Base-by-base conservation (phyloP, 2,113 vertebrate genomes). In the Mohoua ochrocephala region DNA sequence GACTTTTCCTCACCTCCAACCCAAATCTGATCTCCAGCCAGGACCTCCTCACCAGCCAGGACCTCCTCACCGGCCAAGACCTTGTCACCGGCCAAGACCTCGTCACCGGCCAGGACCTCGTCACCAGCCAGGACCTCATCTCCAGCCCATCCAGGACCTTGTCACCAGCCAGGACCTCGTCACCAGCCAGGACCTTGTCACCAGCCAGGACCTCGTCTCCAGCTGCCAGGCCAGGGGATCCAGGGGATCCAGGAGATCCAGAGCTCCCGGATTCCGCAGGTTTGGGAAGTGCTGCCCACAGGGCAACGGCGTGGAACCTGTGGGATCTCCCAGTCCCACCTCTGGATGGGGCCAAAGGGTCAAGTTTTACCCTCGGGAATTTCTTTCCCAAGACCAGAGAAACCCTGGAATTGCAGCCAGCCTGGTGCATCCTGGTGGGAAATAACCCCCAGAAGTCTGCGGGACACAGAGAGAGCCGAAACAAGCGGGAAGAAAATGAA, bases 271-370 rank as follows among this genome's bases (percentile, higher is more conserved):
- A 30, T 15, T 6, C 49, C 8, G 5, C n/a, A 39, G 60, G 56
- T 47, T 1, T 12, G 15, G 57, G 73, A 33, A 8, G 37, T 0
- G 22, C 42, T 37, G 18, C 68, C 60, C 50, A 3, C 0, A 2
- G 42, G 37, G 21, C 8, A 9, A 11, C 5, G 7, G 2, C 2
- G 0, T 0, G 1, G 44, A 28, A 22, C 27, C 35, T 9, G 5
- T 2, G 8, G 47, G 31, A 63, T 33, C 14, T 14, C 19, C n/a
- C 4, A 0, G 14, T 10, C 33, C 27, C 54, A 2, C 35, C 74
- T 45, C 39, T 5, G 35, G 7, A 67, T 27, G 42, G 7, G 10
- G 10, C 28, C 50, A 33, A 41, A 30, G 20, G n/a, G 22, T 18
- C 24, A 15, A 37, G 26, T 3, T 37, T 13, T 11, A 17, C 8